phyloP scores from a whole-genome alignment of 1,140 invertebrate species.

The Yoshiicerus persimilis region DNA sequence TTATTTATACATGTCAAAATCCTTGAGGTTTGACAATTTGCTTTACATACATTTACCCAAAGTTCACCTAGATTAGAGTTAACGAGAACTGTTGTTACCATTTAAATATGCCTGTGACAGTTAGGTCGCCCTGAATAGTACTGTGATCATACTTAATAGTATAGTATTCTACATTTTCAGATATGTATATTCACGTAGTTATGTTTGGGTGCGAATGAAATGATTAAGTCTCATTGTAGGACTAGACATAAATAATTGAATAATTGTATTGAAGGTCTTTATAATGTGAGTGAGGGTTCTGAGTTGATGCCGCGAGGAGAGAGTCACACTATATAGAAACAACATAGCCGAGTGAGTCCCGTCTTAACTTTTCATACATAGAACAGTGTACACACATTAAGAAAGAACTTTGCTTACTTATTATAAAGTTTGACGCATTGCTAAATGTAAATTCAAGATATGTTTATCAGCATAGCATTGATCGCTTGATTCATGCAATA shows the following conservation, averaged over 20 bases:
- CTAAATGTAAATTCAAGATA: constrained; percentile 11
- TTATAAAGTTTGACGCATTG: neutral
- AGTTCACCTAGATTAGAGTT: neutral
- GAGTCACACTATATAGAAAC: neutral
- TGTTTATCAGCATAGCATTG: constrained; percentile 7
- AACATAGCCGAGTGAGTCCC: neutral
- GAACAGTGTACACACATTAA: neutral
- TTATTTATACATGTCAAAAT: neutral
- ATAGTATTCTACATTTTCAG: too few species aligned
- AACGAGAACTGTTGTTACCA: neutral
- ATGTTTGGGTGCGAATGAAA: constrained; percentile 12
- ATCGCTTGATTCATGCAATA: constrained; percentile 12
- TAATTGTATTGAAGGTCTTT: constrained; percentile 10
- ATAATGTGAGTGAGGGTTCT: neutral
- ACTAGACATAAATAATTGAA: constrained; percentile 6
- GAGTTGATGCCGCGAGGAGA: neutral
- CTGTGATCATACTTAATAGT: too few species aligned
- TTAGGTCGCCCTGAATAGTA: too few species aligned
- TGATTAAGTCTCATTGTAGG: neutral
- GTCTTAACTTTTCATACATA: neutral
- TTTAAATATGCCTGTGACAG: too few species aligned
- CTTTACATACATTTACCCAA: neutral
- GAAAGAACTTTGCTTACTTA: neutral
- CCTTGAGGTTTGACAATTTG: neutral
- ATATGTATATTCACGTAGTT: neutral